These are phyloP conservation scores for Melanerpes formicivorus DNA, from an alignment of 2,113 vertebrate genomes.

Conservation along the genomic window DNA sequence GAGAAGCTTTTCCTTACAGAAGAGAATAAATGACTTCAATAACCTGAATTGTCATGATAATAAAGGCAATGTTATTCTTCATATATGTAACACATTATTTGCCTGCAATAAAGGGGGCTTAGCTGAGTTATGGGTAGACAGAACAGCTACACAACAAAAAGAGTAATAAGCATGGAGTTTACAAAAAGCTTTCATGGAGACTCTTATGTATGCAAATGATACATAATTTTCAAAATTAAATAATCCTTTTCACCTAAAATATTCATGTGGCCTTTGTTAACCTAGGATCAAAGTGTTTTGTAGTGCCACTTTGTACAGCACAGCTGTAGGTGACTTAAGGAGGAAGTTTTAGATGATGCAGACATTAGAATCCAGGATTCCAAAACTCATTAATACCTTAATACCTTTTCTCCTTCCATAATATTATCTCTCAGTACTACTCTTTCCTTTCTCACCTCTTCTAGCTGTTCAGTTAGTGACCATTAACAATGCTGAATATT, in stretches of 20 bases:
- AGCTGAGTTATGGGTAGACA: background rate
- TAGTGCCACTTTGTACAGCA: background rate
- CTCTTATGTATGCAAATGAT: background rate
- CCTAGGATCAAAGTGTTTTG: background rate
- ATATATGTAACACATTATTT: background rate
- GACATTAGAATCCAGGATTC: background rate
- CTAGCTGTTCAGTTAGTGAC: background rate
- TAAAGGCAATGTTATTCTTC: background rate
- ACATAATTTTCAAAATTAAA: background rate
- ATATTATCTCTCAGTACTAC: background rate
- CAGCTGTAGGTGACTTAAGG: background rate
- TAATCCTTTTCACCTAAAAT: background rate
- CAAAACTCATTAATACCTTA: background rate
- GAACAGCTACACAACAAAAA: background rate
- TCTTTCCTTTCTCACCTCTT: background rate
- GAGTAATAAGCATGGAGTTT: background rate
- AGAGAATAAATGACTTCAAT: background rate
- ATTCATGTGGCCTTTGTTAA: background rate
- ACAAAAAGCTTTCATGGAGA: background rate
- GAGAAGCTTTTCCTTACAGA: background rate
- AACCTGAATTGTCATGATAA: background rate
- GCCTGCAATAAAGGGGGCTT: background rate
- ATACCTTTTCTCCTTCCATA: background rate
- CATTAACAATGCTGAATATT: background rate
- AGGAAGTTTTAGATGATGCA: background rate